phyloP scores from a whole-genome alignment of 2,113 vertebrate species.

The Phoxinus phoxinus region DNA sequence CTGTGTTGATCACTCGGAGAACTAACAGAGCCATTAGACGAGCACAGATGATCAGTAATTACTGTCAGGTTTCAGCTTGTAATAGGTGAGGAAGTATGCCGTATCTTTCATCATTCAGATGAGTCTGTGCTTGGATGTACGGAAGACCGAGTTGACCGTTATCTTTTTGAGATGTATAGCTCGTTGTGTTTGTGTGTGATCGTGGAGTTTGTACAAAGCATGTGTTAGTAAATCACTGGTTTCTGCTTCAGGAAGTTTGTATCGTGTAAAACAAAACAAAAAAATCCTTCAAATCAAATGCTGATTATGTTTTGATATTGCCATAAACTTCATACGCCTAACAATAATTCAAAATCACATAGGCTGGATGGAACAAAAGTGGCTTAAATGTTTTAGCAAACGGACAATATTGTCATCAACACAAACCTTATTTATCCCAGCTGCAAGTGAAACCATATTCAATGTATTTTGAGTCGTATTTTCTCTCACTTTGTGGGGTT shows the following conservation, averaged over 20 bases:
- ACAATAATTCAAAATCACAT: too few species aligned
- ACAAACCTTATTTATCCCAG: not conserved
- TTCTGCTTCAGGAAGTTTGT: not conserved
- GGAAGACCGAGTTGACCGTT: not conserved
- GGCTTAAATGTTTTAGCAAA: not conserved
- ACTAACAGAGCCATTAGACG: constrained; percentile 59
- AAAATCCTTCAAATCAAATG: not conserved
- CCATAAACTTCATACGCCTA: too few species aligned
- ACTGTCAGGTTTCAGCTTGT: constrained; percentile 45
- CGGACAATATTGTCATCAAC: not conserved
- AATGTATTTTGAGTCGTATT: not conserved
- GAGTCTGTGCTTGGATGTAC: constrained; percentile 56
- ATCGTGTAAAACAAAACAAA: not conserved
- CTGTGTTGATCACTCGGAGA: constrained; percentile 53
- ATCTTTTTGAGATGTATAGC: not conserved
- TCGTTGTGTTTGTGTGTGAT: constrained; percentile 28
- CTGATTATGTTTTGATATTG: too few species aligned
- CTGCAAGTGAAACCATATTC: not conserved
- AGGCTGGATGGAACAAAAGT: not conserved
- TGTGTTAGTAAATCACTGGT: not conserved
- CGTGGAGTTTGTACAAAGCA: not conserved
- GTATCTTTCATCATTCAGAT: constrained; percentile 58
- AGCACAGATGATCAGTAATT: constrained; percentile 50
- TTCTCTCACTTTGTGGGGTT: not conserved
- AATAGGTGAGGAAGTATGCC: constrained; percentile 48